Conservation (phyloP, 2,113 vertebrate genomes). For the Psittacara wagleri region DNA sequence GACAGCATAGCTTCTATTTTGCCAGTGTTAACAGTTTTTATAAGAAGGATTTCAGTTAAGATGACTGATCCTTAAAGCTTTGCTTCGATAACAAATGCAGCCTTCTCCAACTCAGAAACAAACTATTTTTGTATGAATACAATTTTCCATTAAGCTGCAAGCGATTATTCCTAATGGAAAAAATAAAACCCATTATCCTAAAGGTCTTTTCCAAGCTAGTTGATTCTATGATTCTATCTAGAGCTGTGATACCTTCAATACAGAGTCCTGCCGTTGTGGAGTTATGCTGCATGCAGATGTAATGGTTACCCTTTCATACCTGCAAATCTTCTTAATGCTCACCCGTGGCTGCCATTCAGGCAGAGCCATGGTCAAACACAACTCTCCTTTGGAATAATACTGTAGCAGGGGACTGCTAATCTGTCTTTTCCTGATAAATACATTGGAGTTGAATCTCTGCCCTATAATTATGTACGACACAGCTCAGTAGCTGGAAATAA, state of each 20-base stretch:
- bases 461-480: background rate
- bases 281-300: background rate
- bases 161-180: background rate
- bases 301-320: background rate
- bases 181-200: background rate
- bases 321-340: background rate
- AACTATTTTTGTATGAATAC: background rate
- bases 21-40: background rate
- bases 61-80: background rate
- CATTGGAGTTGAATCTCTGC: background rate
- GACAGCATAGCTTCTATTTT: background rate
- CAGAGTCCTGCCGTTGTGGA: background rate
- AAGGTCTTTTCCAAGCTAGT: background rate
- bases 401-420: background rate
- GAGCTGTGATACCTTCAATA: background rate
- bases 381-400: background rate
- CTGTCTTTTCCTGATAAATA: background rate
- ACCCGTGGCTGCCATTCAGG: background rate
- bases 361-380: background rate
- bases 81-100: background rate
- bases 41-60: background rate
- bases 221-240: background rate
- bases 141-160: background rate
- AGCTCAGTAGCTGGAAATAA: constrained; percentile 3
- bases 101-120: background rate